Conservation (phyloP, 2,888 invertebrate species). For the Kryphioiulus occultus region DNA sequence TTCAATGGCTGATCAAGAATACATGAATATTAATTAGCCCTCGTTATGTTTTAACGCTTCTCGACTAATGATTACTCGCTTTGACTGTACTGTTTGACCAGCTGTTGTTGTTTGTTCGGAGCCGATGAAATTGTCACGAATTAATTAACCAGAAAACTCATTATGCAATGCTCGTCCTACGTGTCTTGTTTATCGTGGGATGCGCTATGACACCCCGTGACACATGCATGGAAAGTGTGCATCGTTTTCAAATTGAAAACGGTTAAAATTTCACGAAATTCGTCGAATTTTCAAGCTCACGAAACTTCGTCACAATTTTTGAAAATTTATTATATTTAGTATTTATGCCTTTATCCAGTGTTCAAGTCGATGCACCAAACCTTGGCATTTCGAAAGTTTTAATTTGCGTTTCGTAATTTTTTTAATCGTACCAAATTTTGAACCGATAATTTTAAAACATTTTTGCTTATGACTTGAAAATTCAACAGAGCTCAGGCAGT, state of each 20-base stretch:
- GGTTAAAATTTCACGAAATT: not conserved
- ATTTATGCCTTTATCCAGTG: too few species aligned
- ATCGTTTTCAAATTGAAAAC: not conserved
- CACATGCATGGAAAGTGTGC: not conserved
- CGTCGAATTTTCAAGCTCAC: too few species aligned
- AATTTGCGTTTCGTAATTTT: too few species aligned
- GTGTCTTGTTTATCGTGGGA: not conserved
- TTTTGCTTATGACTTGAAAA: too few species aligned
- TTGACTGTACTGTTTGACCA: not conserved
- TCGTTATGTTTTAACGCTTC: not conserved
- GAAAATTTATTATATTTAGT: too few species aligned
- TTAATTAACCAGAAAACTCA: not conserved
- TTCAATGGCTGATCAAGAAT: not conserved
- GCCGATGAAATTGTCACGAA: not conserved
- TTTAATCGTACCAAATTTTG: too few species aligned
- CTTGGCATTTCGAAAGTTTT: too few species aligned
- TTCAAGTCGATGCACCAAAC: too few species aligned
- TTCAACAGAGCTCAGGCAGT: too few species aligned
- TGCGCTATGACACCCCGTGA: too few species aligned
- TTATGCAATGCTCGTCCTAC: not conserved
- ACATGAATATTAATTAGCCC: not conserved
- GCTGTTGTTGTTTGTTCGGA: not conserved
- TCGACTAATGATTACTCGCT: not conserved
- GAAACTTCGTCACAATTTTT: too few species aligned
- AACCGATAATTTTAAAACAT: too few species aligned